A percentile compares a stretch with the other conserved stretches of the same genome.
phyloP scores from a whole-genome alignment of 2,113 vertebrate species.

The Apteryx mantelli region DNA sequence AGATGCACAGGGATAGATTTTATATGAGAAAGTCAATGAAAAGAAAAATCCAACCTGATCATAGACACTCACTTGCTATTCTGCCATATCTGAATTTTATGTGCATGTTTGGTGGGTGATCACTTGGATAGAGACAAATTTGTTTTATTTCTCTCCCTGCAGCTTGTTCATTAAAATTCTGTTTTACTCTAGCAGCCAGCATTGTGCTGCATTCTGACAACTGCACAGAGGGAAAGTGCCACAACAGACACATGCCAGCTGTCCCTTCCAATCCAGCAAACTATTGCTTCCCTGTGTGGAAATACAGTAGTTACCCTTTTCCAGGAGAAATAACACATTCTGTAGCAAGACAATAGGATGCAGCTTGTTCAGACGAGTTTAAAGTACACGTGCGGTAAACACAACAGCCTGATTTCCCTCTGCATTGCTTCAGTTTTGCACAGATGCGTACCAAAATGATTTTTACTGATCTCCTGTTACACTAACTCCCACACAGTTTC shows the following conservation, averaged over 20 bases:
- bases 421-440: background rate
- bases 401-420: background rate
- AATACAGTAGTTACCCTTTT: slow-evolving; percentile 17
- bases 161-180: slow-evolving; percentile 66
- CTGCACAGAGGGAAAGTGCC: background rate
- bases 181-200: slow-evolving; percentile 33
- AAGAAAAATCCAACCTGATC: slow-evolving; percentile 1
- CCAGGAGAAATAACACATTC: slow-evolving; percentile 30
- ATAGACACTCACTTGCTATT: background rate
- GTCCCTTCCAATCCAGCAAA: slow-evolving; percentile 39
- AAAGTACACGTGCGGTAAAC: background rate
- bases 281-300: background rate
- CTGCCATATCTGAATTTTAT: slow-evolving; percentile 42
- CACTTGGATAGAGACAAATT: slow-evolving; percentile 29
- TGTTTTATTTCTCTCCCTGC: slow-evolving; percentile 52
- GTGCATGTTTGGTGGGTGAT: slow-evolving; percentile 15
- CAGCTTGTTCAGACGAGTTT: background rate
- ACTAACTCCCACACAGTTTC: background rate
- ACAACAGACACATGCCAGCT: slow-evolving; percentile 45
- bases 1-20: background rate
- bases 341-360: background rate
- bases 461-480: background rate
- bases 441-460: background rate
- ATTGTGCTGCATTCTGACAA: slow-evolving; percentile 45
- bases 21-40: background rate